These are phyloP conservation scores for Perithous albicinctus DNA, from an alignment of 2,888 invertebrate species.

Conservation along the genomic window DNA sequence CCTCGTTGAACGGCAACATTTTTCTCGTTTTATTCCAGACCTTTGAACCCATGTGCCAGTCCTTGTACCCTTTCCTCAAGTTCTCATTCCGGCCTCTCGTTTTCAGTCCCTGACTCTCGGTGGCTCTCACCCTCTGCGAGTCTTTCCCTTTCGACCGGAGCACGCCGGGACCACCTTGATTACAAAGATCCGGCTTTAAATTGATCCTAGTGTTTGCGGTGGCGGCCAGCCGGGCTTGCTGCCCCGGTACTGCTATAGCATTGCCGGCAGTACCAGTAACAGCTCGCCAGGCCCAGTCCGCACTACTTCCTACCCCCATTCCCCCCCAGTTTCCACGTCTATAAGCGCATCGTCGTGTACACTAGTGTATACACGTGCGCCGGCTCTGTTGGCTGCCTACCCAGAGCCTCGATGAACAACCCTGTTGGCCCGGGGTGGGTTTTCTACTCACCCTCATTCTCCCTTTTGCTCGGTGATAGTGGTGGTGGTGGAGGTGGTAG, in stretches of 20 bases:
- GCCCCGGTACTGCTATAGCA: conserved; percentile 30
- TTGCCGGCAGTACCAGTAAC: conserved; percentile 15
- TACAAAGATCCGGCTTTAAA: conserved; percentile 84
- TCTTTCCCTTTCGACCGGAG: conserved; percentile 60
- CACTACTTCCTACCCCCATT: not conserved
- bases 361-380: conserved; percentile 14
- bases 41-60: conserved; percentile 53
- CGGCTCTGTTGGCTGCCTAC: conserved; percentile 40
- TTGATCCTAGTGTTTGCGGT: conserved; percentile 80
- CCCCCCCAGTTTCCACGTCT: conserved; percentile 15
- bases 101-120: conserved; percentile 6
- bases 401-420: conserved; percentile 60
- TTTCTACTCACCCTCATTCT: conserved; percentile 35
- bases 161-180: conserved; percentile 80
- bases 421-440: conserved; percentile 20
- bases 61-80: conserved; percentile 37
- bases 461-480: conserved; percentile 28
- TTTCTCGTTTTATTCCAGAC: conserved; percentile 51
- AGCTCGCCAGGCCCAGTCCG: conserved; percentile 34
- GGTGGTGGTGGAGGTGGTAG: not conserved
- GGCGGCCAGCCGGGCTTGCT: conserved; percentile 61
- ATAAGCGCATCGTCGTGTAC: conserved; percentile 47
- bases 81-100: not conserved
- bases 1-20: conserved; percentile 54
- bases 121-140: not conserved